Evolutionary conservation across 1,140 invertebrate species (phyloP).

Genomic region (Teleopsis dalmanni): DNA sequence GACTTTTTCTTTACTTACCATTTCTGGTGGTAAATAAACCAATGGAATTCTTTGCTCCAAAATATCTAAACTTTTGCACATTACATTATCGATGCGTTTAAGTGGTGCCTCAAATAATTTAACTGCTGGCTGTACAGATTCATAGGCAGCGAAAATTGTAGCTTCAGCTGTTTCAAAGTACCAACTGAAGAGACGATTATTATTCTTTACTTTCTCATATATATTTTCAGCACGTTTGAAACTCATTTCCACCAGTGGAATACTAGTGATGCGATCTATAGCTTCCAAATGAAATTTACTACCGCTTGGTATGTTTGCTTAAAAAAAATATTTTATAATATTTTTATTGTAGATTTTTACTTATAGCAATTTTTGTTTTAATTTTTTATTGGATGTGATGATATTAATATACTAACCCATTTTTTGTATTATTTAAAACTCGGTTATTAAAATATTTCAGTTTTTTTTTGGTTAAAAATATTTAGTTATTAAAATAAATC

Average conservation of each 20-base stretch:
- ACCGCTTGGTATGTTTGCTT: slow-evolving; percentile 29
- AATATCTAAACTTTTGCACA: slow-evolving; percentile 69
- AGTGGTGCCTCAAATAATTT: slow-evolving; percentile 60
- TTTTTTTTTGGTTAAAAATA: too few species aligned
- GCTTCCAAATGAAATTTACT: slow-evolving; percentile 50
- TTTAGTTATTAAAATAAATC: too few species aligned
- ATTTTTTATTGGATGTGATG: too few species aligned
- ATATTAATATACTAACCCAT: too few species aligned
- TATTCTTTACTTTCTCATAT: slow-evolving; percentile 62
- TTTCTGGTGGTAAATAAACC: slow-evolving; percentile 65
- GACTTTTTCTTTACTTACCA: slow-evolving; percentile 48
- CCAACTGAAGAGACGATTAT: slow-evolving; percentile 57
- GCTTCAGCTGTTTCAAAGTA: slow-evolving; percentile 63
- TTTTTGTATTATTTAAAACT: too few species aligned
- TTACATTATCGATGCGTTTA: slow-evolving; percentile 60
- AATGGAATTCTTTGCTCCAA: slow-evolving; percentile 68
- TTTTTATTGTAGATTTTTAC: too few species aligned
- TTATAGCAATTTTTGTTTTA: too few species aligned
- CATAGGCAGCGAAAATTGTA: slow-evolving; percentile 58
- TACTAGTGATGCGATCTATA: slow-evolving; percentile 56
- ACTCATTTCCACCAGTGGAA: slow-evolving; percentile 65
- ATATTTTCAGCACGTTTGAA: slow-evolving; percentile 60
- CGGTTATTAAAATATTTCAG: too few species aligned
- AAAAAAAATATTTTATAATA: neutral
- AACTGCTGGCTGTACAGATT: slow-evolving; percentile 59